phyloP scores from a whole-genome alignment of 2,113 vertebrate genomes.

The Synodontis membranacea region DNA sequence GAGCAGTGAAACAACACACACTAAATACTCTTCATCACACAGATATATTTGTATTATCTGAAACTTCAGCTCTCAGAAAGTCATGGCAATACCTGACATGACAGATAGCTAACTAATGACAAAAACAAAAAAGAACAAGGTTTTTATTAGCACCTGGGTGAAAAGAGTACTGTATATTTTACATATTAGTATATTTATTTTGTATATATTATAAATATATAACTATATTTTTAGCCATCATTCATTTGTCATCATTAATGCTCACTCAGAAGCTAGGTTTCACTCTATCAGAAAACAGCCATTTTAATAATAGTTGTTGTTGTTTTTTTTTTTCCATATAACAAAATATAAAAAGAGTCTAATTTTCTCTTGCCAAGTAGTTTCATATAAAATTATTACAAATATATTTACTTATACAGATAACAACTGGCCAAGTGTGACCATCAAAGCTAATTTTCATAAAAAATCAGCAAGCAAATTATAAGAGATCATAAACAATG shows the following conservation, averaged over 20 bases:
- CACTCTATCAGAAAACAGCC: background rate
- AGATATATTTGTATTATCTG: background rate
- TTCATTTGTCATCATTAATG: background rate
- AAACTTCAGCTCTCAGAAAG: background rate
- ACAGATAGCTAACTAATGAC: background rate
- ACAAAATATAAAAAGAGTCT: background rate
- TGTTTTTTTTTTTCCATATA: background rate
- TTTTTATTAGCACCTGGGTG: background rate
- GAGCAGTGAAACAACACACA: background rate
- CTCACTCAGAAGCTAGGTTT: background rate
- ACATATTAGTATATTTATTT: background rate
- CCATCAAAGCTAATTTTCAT: constrained; percentile 1
- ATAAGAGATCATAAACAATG: constrained; percentile 8
- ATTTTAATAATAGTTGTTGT: background rate
- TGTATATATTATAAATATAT: background rate
- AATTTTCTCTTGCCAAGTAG: background rate
- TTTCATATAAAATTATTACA: background rate
- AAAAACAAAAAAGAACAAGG: background rate
- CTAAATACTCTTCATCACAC: background rate
- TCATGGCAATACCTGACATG: background rate
- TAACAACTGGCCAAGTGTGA: background rate
- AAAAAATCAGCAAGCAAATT: background rate
- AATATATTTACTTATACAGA: background rate
- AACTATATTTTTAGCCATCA: background rate
- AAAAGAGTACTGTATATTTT: background rate